These are phyloP conservation scores for Xiphophorus hellerii DNA, from an alignment of 2,113 vertebrate genomes.

Conservation along the genomic window DNA sequence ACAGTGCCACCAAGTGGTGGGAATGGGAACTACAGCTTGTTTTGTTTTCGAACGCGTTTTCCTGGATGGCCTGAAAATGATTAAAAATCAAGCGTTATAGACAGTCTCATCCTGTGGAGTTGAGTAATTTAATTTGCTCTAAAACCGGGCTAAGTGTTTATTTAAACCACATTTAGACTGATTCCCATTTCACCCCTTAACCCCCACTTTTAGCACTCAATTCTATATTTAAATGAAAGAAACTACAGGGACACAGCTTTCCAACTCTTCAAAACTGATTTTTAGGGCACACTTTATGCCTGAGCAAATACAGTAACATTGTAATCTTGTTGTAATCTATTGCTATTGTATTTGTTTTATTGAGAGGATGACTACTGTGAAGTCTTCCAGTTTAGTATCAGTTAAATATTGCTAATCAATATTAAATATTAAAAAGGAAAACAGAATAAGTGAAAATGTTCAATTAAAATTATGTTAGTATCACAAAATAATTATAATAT, in stretches of 20 bases:
- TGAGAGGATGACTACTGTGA: neutral
- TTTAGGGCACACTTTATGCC: too few relatives aligned
- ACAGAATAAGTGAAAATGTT: neutral
- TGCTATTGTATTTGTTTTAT: neutral
- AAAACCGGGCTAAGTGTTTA: neutral
- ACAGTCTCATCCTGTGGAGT: neutral
- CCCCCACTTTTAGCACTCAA: neutral
- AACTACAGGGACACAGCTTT: too few relatives aligned
- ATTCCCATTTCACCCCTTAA: neutral
- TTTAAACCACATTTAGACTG: neutral
- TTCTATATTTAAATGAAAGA: too few relatives aligned
- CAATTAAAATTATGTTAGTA: neutral
- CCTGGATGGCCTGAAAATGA: slow-evolving; percentile 30
- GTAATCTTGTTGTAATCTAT: too few relatives aligned
- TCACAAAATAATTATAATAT: neutral
- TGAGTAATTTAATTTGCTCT: neutral
- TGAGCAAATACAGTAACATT: neutral
- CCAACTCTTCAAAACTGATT: too few relatives aligned
- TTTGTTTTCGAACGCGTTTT: slow-evolving; percentile 21
- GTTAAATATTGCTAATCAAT: neutral
- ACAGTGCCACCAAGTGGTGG: slow-evolving; percentile 90
- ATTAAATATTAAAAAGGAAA: too few relatives aligned
- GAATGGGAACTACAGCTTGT: slow-evolving; percentile 37
- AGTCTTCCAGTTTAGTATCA: neutral
- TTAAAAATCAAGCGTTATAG: neutral